Conservation (phyloP, 2,113 vertebrate species). For the Notarius quadriscutis region DNA sequence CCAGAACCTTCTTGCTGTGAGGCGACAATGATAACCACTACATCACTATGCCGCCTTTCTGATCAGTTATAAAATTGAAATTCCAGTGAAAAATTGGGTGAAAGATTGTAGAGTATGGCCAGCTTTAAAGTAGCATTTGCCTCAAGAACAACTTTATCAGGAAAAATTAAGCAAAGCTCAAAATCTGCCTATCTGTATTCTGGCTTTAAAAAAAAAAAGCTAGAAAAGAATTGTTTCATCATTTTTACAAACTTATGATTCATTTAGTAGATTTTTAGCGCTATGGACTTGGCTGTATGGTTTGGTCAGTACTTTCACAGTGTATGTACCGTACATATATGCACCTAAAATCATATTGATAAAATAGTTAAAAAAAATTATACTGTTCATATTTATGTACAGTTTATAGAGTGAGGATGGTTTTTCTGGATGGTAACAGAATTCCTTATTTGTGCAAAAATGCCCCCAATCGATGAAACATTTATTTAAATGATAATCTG, state of each 20-base stretch:
- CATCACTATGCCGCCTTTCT: too few relatives aligned
- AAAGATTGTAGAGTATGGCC: neutral
- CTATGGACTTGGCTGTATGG: neutral
- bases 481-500: neutral
- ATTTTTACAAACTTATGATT: neutral
- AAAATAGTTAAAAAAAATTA: neutral
- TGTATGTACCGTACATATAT: neutral
- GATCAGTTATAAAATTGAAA: neutral
- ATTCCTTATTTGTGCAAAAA: too few relatives aligned
- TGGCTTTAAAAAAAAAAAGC: neutral
- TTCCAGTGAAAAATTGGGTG: neutral
- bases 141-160: neutral
- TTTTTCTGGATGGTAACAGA: too few relatives aligned
- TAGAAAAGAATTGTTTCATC: too few relatives aligned
- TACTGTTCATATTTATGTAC: neutral
- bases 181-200: neutral
- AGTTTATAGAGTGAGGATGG: too few relatives aligned
- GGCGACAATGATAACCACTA: too few relatives aligned
- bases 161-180: neutral
- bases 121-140: neutral
- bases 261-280: neutral
- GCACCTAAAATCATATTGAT: neutral
- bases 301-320: neutral
- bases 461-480: neutral
- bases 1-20: too few relatives aligned